A percentile compares a stretch with the other conserved stretches of the same genome.
Conservation (phyloP, 2,888 invertebrate genomes). For the Tetramorium bicarinatum region DNA sequence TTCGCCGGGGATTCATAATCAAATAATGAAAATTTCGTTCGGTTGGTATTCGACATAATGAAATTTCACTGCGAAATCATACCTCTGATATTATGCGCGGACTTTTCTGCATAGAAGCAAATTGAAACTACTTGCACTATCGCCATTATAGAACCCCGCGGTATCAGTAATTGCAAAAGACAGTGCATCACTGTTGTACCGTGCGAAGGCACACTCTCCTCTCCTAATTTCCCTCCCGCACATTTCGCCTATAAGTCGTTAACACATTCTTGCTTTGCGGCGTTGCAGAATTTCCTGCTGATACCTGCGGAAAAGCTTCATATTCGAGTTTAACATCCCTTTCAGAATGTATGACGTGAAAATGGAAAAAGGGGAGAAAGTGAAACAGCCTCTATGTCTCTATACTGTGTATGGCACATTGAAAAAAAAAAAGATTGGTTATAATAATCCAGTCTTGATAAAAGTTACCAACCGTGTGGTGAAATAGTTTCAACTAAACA, state of each 20-base stretch:
- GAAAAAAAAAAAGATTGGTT: too few species aligned
- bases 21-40: constrained; percentile 51
- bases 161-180: constrained; percentile 70
- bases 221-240: constrained; percentile 31
- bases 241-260: constrained; percentile 68
- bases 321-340: constrained; percentile 74
- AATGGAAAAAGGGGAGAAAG: constrained; percentile 60
- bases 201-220: constrained; percentile 38
- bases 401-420: background rate
- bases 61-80: constrained; percentile 42
- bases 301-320: constrained; percentile 77
- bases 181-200: constrained; percentile 69
- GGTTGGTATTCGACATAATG: constrained; percentile 38
- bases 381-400: constrained; percentile 22
- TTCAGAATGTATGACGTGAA: constrained; percentile 67
- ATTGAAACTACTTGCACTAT: constrained; percentile 29
- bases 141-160: constrained; percentile 24
- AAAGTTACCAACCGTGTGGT: too few species aligned
- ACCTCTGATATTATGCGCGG: constrained; percentile 13
- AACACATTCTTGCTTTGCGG: constrained; percentile 74
- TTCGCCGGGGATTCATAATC: constrained; percentile 38
- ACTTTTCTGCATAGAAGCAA: constrained; percentile 33
- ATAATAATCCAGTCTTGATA: too few species aligned
- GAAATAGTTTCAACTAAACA: too few species aligned
- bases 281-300: constrained; percentile 76